Conservation (phyloP, 2,797 vertebrate species). For the Microctenopoma stevenorrisi region DNA sequence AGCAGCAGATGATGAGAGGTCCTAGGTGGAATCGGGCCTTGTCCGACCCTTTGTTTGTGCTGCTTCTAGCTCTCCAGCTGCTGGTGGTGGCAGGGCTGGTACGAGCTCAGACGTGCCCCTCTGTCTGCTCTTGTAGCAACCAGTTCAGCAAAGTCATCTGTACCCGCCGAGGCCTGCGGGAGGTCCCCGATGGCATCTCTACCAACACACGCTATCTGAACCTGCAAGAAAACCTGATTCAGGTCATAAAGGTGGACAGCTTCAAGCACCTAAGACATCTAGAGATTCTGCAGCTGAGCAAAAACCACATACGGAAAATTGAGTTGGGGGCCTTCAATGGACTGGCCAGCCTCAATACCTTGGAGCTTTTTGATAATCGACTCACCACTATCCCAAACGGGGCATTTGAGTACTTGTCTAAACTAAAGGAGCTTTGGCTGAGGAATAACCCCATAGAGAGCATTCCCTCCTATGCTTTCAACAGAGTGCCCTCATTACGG, state of each 20-base stretch:
- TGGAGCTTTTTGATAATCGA: slow-evolving; percentile 99
- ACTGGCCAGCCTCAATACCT: slow-evolving; percentile 97
- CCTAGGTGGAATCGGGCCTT: slow-evolving; percentile 99
- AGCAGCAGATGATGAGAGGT: slow-evolving; percentile 99
- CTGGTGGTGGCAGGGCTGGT: slow-evolving; percentile 98
- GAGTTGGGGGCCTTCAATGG: slow-evolving; percentile 99
- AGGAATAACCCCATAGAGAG: slow-evolving; percentile 99
- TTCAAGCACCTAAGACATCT: slow-evolving; percentile 98
- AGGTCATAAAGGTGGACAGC: slow-evolving; percentile 99
- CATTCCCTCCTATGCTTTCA: slow-evolving; percentile 99
- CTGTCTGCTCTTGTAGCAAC: slow-evolving; percentile 99
- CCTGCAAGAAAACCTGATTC: slow-evolving; percentile 98
- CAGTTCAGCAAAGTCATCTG: slow-evolving; percentile 99
- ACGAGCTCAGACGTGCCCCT: slow-evolving; percentile 98
- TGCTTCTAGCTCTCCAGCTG: slow-evolving; percentile 98
- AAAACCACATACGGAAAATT: slow-evolving; percentile 99
- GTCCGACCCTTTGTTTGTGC: slow-evolving; percentile 99
- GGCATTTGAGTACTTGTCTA: slow-evolving; percentile 99
- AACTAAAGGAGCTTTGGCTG: slow-evolving; percentile 99
- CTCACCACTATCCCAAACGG: slow-evolving; percentile 99
- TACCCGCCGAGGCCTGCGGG: slow-evolving; percentile 93
- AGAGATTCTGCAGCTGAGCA: slow-evolving; percentile 97
- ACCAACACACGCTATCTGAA: slow-evolving; percentile 98
- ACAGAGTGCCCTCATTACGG: slow-evolving; percentile 96
- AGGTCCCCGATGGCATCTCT: slow-evolving; percentile 98